Base-by-base conservation (phyloP, 2,113 vertebrate genomes). In the Rhea americana region DNA sequence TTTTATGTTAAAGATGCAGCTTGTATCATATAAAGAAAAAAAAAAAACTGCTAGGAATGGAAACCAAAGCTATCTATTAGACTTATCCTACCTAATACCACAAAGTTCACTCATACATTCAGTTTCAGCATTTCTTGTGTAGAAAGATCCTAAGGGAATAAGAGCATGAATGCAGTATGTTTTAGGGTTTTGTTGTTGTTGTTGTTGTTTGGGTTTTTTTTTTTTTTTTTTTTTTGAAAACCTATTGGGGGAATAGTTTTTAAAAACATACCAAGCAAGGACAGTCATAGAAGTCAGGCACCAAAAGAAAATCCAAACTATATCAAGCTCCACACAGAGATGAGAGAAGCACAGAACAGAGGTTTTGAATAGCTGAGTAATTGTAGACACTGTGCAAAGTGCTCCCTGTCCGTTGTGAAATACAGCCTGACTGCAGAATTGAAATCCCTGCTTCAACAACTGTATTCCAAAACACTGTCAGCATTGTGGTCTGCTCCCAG, bases 341-440 rank as follows among this genome's bases (percentile, higher is more conserved):
- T 19, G 48, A 37, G n/a, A 81, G 30, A 58, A 75, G 70, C 0
- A 2, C 62, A 70, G 37, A 94, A 91, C 83, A 85, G 91, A 93
- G 93, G 85, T 79, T 91, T 93, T 88, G 91, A 93, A 37, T 70
- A 78, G 82, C 95, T 88, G 77, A 89, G 45, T 56, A 88, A 76
- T 70, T 86, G 85, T 85, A 80, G 85, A 59, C 82, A 65, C 73
- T 0, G 0, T 25, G 72, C 65, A 58, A 91, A 84, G 82, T 28
- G 58, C 90, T 85, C 80, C 55, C 76, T 81, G 32, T 41, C 68
- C 82, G 25, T 4, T 62, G 89, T 0, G 5, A 82, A 75, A 65
- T 75, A 47, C n/a, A 79, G 87, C 89, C 81, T 28, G 48, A 37
- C 47, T 84, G 81, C 59, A 43, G 85, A 45, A 71, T 19, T 41